Conservation (phyloP, 2,888 invertebrate species). For the Smittia sp. region DNA sequence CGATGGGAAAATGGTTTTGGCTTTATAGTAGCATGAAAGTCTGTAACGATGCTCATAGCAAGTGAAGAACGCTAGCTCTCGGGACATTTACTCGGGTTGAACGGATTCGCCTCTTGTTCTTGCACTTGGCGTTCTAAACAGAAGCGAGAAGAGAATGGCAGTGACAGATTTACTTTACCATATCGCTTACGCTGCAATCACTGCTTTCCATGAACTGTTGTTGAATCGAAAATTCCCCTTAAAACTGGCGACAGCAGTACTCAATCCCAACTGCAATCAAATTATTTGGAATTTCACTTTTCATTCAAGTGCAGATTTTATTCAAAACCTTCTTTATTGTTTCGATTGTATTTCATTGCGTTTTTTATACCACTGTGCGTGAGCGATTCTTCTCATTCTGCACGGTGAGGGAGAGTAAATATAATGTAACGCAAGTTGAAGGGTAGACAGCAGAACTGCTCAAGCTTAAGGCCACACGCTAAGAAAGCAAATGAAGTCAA, state of each 20-base stretch:
- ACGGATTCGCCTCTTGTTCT: slow-evolving; percentile 31
- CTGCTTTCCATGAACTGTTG: no score
- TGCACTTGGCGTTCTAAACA: slow-evolving; percentile 13
- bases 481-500: background rate
- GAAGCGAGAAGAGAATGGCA: background rate
- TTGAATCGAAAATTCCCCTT: no score
- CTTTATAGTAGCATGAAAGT: background rate
- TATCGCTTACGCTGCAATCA: slow-evolving; percentile 15
- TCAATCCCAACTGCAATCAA: no score
- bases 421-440: slow-evolving; percentile 4
- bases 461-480: no score
- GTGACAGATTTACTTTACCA: slow-evolving; percentile 31
- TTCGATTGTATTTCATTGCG: slow-evolving; percentile 23
- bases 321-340: slow-evolving; percentile 33
- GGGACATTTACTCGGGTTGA: slow-evolving; percentile 24
- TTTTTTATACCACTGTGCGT: background rate
- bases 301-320: background rate
- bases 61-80: background rate
- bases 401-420: background rate
- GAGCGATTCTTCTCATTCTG: background rate
- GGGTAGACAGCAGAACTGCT: background rate
- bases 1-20: background rate
- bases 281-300: background rate
- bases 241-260: no score
- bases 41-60: background rate